A percentile compares a stretch with the other conserved stretches of the same genome.
Conservation (phyloP, 1,140 invertebrate genomes). For the Camponotus floridanus region DNA sequence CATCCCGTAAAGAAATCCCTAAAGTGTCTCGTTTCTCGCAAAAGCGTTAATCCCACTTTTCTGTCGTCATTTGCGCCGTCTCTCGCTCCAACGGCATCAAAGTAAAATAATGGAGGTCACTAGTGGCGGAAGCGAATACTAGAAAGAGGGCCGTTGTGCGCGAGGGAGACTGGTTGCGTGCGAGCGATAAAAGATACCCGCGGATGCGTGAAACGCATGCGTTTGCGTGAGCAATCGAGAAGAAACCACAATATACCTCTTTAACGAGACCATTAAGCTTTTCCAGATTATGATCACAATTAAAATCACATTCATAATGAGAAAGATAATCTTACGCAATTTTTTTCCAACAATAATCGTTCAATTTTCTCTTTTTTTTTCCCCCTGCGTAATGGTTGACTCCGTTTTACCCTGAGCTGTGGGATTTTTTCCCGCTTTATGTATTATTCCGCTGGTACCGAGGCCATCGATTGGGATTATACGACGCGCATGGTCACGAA, state of each 20-base stretch:
- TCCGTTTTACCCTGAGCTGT: background rate
- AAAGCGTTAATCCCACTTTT: conserved; percentile 51
- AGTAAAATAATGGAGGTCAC: conserved; percentile 69
- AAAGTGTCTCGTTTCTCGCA: conserved; percentile 67
- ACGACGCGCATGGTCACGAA: background rate
- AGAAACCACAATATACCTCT: conserved; percentile 16
- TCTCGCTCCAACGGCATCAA: conserved; percentile 66
- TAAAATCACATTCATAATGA: background rate
- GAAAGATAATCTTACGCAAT: too few species aligned
- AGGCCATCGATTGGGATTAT: conserved; percentile 23
- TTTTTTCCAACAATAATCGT: background rate
- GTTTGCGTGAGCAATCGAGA: conserved; percentile 39
- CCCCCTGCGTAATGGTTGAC: background rate
- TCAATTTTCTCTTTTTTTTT: background rate
- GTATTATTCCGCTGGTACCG: background rate
- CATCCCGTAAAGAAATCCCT: conserved; percentile 63
- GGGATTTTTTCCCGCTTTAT: background rate
- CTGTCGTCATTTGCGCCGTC: conserved; percentile 55
- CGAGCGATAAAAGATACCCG: conserved; percentile 52
- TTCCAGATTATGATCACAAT: conserved; percentile 43
- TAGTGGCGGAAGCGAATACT: conserved; percentile 51
- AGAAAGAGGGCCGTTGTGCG: conserved; percentile 32
- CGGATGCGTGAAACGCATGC: conserved; percentile 42
- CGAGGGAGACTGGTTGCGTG: conserved; percentile 45
- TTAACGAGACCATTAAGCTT: conserved; percentile 39